Evolutionary conservation across 2,113 vertebrate genomes (phyloP), one percentile per base, ranked within the genome.

Genomic region (Heterocephalus glaber): DNA sequence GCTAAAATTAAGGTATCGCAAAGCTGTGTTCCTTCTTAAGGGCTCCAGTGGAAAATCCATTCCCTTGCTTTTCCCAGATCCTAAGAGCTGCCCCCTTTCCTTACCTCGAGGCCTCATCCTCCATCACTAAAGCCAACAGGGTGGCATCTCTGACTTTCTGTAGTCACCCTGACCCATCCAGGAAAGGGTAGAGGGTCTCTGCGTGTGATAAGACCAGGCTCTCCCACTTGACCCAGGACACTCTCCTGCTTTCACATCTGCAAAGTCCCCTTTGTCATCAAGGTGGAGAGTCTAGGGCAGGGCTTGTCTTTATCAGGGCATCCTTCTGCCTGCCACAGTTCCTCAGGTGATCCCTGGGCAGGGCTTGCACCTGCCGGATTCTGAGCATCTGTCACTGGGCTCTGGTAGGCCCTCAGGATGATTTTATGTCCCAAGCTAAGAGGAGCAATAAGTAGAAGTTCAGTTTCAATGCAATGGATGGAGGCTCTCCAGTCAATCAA

Each of bases 401-500:
- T 94, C 97, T 91, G 94, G 88, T 52, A 94, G 94, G 80, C 65
- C 5, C 6, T 70, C 74, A 56, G 96, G 96, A 93, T 81, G 91
- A 88, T 97, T 98, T 98, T 97, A 96, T 80, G 96, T 96, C 96
- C 95, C 65, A 76, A 89, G 96, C 95, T 98, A 98, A 98, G 98
- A 96, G 95, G 97, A 98, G 97, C 96, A 98, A 87, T 98, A 97
- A 98, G 97, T 90, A 86, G 91, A 98, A 98, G 97, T 97, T 97
- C 96, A 94, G 97, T 96, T 98, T 96, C 97, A 95, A 94, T 65
- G 94, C 97, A 93, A 85, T 94, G 95, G 97, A 98, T 97, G 76
- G 97, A 90, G 61, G 94, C 97, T 98, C 96, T 97, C 98, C 97
- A 98, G 98, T 98, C 98, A 98, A 98, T 98, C 98, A 98, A 98